Conservation (phyloP, 1,140 invertebrate genomes). For the Hypothenemus hampei region DNA sequence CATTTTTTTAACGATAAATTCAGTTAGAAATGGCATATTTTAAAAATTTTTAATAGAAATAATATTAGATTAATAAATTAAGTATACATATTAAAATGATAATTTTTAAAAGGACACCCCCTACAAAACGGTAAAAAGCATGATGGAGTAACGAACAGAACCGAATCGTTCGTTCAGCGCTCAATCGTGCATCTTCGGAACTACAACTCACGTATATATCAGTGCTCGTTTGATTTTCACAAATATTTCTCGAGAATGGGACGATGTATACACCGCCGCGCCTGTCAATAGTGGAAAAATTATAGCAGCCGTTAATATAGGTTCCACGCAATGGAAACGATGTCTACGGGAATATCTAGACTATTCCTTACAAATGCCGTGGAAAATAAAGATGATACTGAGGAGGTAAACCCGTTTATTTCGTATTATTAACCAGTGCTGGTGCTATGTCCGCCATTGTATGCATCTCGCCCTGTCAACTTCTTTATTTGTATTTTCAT, state of each 20-base stretch:
- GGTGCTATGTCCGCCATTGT: slow-evolving; percentile 54
- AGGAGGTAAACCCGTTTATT: slow-evolving; percentile 65
- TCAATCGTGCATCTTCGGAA: slow-evolving; percentile 17
- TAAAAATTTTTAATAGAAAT: too few species aligned
- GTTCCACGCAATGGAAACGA: slow-evolving; percentile 52
- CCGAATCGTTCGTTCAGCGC: neutral
- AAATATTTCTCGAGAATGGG: slow-evolving; percentile 49
- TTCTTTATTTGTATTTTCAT: slow-evolving; percentile 43
- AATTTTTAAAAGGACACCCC: too few species aligned
- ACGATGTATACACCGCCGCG: slow-evolving; percentile 53
- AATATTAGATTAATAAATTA: too few species aligned
- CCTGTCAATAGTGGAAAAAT: slow-evolving; percentile 48
- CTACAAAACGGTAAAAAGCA: too few species aligned
- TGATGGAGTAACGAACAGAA: too few species aligned
- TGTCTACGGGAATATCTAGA: slow-evolving; percentile 54
- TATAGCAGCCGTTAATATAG: slow-evolving; percentile 42
- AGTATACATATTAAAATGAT: too few species aligned
- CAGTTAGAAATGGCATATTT: too few species aligned
- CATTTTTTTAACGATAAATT: too few species aligned
- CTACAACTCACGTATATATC: slow-evolving; percentile 39
- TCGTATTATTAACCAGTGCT: slow-evolving; percentile 52
- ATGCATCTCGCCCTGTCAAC: slow-evolving; percentile 48
- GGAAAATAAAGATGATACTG: slow-evolving; percentile 77
- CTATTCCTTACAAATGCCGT: slow-evolving; percentile 61
- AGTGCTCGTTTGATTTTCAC: slow-evolving; percentile 45